Base-by-base conservation (phyloP, 2,113 vertebrate genomes). In the Macroglossus sobrinus region DNA sequence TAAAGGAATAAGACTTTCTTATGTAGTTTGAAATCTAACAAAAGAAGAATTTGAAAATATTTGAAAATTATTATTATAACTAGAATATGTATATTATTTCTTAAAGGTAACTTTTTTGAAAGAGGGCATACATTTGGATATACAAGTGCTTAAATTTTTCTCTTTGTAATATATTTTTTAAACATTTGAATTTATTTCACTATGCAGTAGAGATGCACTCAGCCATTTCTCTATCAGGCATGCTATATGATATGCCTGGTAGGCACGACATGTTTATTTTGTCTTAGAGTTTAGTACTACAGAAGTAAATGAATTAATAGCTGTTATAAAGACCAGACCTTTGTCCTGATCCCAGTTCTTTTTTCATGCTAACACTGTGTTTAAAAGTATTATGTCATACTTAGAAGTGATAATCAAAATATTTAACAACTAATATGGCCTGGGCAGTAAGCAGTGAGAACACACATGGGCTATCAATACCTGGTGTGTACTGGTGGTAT, bases 1-100 rank as follows among this genome's bases (percentile, higher is more conserved):
- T 93, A 93, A 96, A 95, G 40, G 74, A 80, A 47, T 95, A 86
- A 89, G 43, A 87, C 64, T 97, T 94, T 95, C 40, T 84, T 93
- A 76, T 59, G 7, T 78, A 76, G 30, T 75, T 92, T 84, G 45
- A 94, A 94, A 74, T 68, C 47, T 92, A 82, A 74, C 53, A 87
- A 95, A 95, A 85, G 40, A 66, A 13, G 5, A 92, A 82, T 75
- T 94, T 79, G n/a, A 91, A 97, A 93, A 79, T 96, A 81, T 82
- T 94, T 80, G 75, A 93, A 84, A 90, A 94, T 68, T 47, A 76
- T 50, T 75, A 84, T 33, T 72, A 13, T 92, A 89, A 50, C 45
- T 94, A 45, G 53, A 90, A 78, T 95, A 80, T 63, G 24, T 63
- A 10, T 69, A 86, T 90, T 90, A 90, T 87, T 96, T 93, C 68